phyloP scores from a whole-genome alignment of 2,113 vertebrate genomes.

The Fregata magnificens region DNA sequence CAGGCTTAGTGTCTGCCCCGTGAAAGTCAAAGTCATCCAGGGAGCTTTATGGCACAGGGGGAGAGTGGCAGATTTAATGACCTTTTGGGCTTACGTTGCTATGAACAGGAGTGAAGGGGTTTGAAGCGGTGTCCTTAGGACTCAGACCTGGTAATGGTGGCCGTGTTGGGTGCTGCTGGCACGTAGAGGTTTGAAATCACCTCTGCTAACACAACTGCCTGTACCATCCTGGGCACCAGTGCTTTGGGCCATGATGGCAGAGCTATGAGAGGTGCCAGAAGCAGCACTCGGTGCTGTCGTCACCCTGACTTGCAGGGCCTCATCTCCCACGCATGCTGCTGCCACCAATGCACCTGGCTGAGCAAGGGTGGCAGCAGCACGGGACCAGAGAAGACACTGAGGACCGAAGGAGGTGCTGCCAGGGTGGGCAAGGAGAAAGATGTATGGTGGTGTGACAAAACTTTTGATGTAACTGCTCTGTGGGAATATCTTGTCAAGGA shows the following conservation, averaged over 20 bases:
- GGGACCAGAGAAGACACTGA: background rate
- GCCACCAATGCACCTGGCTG: background rate
- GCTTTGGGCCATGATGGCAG: background rate
- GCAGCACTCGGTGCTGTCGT: rapidly evolving
- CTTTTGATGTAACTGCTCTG: background rate
- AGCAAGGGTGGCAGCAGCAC: background rate
- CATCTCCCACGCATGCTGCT: rapidly evolving
- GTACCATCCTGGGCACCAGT: too few relatives aligned
- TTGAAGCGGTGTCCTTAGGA: background rate
- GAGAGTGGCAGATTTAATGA: background rate
- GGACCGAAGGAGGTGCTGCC: background rate
- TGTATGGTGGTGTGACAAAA: background rate
- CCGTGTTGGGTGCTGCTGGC: background rate
- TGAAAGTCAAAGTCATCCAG: background rate
- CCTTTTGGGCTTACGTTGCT: background rate
- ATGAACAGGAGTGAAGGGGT: background rate
- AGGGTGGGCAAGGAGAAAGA: background rate
- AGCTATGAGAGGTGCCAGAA: background rate
- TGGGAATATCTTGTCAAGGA: background rate
- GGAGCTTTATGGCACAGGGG: background rate
- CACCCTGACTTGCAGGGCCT: rapidly evolving
- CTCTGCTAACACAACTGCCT: background rate
- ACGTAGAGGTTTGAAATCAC: background rate
- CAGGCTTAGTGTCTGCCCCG: background rate
- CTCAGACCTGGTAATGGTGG: background rate